These are phyloP conservation scores for Zalophus californianus DNA, from an alignment of 2,797 vertebrate species.

Conservation along the genomic window DNA sequence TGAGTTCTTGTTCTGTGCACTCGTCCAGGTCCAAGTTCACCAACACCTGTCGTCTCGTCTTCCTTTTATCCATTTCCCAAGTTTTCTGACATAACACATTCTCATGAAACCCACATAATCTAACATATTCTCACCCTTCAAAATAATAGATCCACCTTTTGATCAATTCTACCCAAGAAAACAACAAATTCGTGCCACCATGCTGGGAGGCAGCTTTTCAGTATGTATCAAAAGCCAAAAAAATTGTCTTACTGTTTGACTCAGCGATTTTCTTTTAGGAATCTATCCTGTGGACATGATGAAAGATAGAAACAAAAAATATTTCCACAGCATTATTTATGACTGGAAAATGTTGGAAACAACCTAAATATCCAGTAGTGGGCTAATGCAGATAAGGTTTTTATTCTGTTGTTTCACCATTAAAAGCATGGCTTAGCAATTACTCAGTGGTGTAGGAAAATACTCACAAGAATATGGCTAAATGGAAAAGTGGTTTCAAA, in stretches of 20 bases:
- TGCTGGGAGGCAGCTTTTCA: background rate
- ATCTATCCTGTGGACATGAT: background rate
- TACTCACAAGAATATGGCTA: background rate
- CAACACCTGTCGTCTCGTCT: background rate
- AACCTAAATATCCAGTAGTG: background rate
- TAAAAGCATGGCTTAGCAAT: background rate
- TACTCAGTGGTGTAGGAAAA: slow-evolving; percentile 7
- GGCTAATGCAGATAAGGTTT: background rate
- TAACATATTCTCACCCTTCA: background rate
- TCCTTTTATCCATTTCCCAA: background rate
- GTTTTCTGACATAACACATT: background rate
- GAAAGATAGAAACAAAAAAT: background rate
- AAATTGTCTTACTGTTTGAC: background rate
- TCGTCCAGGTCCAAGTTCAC: background rate
- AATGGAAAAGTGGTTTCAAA: slow-evolving; percentile 17
- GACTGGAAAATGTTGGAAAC: background rate
- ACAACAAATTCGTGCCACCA: background rate
- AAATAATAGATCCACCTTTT: background rate
- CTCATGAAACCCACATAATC: background rate
- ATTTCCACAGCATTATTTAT: background rate
- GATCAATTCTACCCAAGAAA: background rate
- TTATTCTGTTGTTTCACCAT: background rate
- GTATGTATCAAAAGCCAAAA: background rate
- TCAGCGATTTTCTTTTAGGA: background rate
- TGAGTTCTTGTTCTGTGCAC: background rate